phyloP scores from a whole-genome alignment of 2,888 invertebrate genomes.

The Alloscopus bannaensis region DNA sequence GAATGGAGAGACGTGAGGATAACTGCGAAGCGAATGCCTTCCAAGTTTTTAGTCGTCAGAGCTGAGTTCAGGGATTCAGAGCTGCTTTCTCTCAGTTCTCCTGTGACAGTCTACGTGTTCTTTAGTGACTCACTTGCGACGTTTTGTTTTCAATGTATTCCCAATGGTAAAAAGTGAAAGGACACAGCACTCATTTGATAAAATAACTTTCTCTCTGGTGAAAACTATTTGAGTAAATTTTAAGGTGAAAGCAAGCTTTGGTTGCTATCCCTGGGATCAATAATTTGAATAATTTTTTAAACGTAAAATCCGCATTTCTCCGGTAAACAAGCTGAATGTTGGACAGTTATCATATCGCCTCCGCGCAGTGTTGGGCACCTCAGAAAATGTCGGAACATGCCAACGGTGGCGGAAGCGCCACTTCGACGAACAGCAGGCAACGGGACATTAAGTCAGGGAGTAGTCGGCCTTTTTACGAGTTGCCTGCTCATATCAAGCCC shows the following conservation, averaged over 20 bases:
- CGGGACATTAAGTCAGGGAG: slow-evolving; percentile 42
- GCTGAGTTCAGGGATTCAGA: no score
- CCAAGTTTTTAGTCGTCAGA: no score
- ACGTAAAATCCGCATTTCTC: neutral
- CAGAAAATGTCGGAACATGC: slow-evolving; percentile 38
- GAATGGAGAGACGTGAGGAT: no score
- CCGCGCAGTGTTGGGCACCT: slow-evolving; percentile 16
- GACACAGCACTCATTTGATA: no score
- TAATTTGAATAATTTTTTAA: neutral
- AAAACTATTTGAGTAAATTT: no score
- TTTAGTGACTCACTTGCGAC: no score
- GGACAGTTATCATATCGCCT: slow-evolving; percentile 31
- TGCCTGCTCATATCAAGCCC: slow-evolving; percentile 69
- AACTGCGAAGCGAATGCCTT: no score
- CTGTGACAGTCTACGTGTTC: no score
- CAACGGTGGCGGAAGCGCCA: neutral
- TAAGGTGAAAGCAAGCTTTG: neutral
- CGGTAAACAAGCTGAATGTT: slow-evolving; percentile 39
- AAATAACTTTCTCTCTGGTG: no score
- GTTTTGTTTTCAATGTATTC: no score
- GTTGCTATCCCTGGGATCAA: neutral
- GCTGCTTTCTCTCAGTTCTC: no score
- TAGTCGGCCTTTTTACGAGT: slow-evolving; percentile 69
- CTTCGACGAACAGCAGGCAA: neutral
- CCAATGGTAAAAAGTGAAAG: no score